Base-by-base conservation (phyloP, 2,888 invertebrate genomes). In the Orthonevra nobilis region DNA sequence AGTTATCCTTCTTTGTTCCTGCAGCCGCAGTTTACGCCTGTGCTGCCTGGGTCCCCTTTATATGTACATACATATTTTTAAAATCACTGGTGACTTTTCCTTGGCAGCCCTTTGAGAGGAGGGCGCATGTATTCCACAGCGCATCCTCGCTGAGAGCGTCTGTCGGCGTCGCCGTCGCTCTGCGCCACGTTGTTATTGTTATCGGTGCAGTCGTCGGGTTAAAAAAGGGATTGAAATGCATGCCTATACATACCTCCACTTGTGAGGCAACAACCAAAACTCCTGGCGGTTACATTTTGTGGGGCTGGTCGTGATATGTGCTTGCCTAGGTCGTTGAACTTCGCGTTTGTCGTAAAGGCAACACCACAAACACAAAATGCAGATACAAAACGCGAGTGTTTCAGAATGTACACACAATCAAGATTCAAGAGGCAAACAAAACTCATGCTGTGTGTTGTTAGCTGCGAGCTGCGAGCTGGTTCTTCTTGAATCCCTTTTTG, bases 1-100 rank as follows among this genome's bases (percentile, higher is more conserved):
- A 79, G 73, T 68, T 79, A 79, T 79, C 79, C 79, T 79, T 69
- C 64, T 58, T 58, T 72, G 70, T 70, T 72, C 52, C 64, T 79
- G 64, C n/a, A n/a, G n/a, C n/a, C n/a, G n/a, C n/a, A n/a, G n/a
- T n/a, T n/a, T 12, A 54, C 48, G 52, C 38, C 32, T 52, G 70
- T 52, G 70, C 23, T n/a, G 58, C 38, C 46, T 61, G n/a, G n/a
- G n/a, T n/a, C n/a, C n/a, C 54, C 60, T 73, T 68, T 66, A n/a
- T n/a, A n/a, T n/a, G n/a, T n/a, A n/a, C n/a, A n/a, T n/a, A n/a
- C n/a, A n/a, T 79, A 73, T 73, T 68, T 79, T 79, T 79, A 79
- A n/a, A 73, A 66, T 73, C 40, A 28, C 50, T 40, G 44, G 9
- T 48, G 48, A 63, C 50, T 60, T 70, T 64, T 44, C 60, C 44